These are phyloP conservation scores for Nothura maculosa DNA, from an alignment of 2,797 vertebrate genomes.

Conservation along the genomic window DNA sequence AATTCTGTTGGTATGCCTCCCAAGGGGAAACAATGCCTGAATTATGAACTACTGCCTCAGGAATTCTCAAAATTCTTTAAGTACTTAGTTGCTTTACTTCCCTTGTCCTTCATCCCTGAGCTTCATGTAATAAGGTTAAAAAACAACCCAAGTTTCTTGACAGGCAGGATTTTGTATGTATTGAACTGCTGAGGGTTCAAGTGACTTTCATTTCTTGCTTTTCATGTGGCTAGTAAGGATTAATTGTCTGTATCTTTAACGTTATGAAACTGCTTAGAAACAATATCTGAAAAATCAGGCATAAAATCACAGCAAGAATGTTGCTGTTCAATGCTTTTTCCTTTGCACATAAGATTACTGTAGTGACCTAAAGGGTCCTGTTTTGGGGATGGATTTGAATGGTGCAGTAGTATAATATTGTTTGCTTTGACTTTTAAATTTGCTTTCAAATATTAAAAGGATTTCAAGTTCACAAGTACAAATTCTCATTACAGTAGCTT, in stretches of 20 bases:
- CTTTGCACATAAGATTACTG: not conserved
- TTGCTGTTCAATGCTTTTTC: not conserved
- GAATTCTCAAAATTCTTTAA: not conserved
- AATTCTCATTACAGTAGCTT: not conserved
- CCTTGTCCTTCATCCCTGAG: not conserved
- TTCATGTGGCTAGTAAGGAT: conserved; percentile 39
- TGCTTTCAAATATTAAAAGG: not conserved
- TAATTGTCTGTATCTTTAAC: conserved; percentile 48
- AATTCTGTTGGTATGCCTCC: not conserved
- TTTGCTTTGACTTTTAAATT: not conserved
- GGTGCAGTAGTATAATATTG: not conserved
- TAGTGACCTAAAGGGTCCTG: not conserved
- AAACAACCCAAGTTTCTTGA: not conserved
- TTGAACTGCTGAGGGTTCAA: conserved; percentile 13
- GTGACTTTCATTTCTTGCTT: conserved; percentile 22
- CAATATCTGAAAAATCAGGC: not conserved
- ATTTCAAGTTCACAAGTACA: not conserved
- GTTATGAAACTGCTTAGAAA: conserved; percentile 25
- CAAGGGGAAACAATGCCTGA: conserved; percentile 21
- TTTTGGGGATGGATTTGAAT: not conserved
- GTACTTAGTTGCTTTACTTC: conserved; percentile 6
- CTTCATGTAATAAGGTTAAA: not conserved
- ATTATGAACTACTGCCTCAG: not conserved
- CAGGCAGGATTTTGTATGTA: not conserved
- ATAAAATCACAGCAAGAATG: not conserved